Evolutionary conservation across 2,113 vertebrate species (phyloP).

Genomic region (Ameiurus melas): DNA sequence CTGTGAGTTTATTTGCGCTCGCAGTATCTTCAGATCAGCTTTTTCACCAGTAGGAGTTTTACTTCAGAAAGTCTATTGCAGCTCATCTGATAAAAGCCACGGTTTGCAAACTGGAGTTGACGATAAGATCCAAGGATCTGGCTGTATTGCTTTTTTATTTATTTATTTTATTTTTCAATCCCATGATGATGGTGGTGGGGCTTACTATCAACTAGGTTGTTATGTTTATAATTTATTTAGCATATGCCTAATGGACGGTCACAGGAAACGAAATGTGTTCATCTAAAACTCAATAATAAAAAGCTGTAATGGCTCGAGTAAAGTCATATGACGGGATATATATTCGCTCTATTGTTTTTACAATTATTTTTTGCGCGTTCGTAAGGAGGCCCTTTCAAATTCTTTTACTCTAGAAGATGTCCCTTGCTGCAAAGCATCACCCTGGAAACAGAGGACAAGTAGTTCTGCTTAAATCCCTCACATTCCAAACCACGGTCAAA

Average conservation of each 20-base stretch:
- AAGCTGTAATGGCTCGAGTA: background rate
- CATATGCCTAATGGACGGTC: background rate
- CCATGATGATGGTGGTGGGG: background rate
- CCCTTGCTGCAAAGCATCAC: background rate
- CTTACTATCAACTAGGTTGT: background rate
- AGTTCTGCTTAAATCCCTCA: background rate
- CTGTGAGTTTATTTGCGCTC: no score
- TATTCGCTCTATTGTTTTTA: background rate
- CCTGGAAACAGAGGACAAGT: background rate
- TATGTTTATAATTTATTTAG: background rate
- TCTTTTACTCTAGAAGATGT: background rate
- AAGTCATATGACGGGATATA: background rate
- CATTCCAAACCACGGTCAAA: background rate
- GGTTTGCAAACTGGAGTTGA: background rate
- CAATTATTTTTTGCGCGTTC: background rate
- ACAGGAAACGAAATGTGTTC: background rate
- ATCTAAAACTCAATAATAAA: background rate
- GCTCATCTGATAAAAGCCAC: background rate
- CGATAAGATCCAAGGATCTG: background rate
- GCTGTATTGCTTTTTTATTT: no score
- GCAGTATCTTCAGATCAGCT: background rate
- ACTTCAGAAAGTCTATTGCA: background rate
- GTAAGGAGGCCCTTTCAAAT: background rate
- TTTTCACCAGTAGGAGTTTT: background rate
- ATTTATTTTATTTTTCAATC: background rate